Conservation (phyloP, 2,113 vertebrate genomes). For the Neogale vison region DNA sequence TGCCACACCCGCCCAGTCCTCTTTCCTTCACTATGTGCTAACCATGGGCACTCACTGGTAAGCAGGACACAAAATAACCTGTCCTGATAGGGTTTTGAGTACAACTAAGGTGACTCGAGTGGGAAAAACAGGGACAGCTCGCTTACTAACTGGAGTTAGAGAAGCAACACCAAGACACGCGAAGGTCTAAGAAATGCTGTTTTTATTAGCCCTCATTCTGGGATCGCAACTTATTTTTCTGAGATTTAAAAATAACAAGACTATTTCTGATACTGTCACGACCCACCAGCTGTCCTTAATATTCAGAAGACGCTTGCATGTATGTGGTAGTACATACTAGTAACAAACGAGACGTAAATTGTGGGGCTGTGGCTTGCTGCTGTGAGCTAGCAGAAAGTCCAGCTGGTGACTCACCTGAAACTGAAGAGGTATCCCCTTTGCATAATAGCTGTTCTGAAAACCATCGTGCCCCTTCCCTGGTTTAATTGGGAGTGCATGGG, state of each 20-base stretch:
- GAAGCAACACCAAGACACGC: neutral
- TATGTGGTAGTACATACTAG: neutral
- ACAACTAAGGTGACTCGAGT: neutral
- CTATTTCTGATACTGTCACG: neutral
- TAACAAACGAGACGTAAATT: neutral
- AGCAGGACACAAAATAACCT: neutral
- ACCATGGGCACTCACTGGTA: rapidly evolving
- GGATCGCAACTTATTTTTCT: neutral
- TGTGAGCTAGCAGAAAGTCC: neutral
- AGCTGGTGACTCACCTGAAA: neutral
- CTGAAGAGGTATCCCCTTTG: neutral
- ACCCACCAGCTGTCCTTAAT: neutral
- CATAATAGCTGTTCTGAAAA: neutral
- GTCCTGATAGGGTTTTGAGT: neutral
- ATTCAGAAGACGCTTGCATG: neutral
- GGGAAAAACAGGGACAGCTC: neutral
- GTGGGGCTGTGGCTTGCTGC: neutral
- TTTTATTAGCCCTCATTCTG: neutral
- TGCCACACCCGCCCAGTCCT: rapidly evolving
- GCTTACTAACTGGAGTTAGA: neutral
- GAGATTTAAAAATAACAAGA: conserved; percentile 12
- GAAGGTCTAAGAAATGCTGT: neutral
- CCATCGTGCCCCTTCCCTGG: neutral
- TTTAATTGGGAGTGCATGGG: neutral
- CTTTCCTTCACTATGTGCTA: neutral